Conservation (phyloP, 2,797 vertebrate genomes). For the Rhyacichthys aspro region DNA sequence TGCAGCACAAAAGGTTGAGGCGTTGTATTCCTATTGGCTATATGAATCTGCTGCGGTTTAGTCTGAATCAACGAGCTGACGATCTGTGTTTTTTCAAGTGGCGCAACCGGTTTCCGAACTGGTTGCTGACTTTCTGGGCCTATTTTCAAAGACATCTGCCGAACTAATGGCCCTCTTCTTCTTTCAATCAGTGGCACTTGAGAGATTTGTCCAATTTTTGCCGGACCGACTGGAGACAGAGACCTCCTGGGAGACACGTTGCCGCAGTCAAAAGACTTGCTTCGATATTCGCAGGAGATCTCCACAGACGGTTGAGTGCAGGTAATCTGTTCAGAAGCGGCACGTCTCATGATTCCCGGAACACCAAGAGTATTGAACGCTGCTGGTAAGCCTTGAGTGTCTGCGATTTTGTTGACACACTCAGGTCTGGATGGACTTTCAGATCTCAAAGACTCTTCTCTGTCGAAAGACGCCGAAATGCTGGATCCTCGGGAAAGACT, state of each 20-base stretch:
- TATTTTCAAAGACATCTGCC: conserved; percentile 97
- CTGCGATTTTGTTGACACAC: conserved; percentile 77
- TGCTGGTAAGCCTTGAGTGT: conserved; percentile 84
- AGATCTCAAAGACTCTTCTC: conserved; percentile 87
- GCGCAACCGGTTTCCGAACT: conserved; percentile 70
- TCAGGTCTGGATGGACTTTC: conserved; percentile 87
- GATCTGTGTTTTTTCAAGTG: conserved; percentile 78
- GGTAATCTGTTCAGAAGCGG: conserved; percentile 92
- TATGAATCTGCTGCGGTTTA: conserved; percentile 74
- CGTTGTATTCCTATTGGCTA: conserved; percentile 60
- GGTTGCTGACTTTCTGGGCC: conserved; percentile 85
- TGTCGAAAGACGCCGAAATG: conserved; percentile 93
- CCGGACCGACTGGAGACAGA: conserved; percentile 74
- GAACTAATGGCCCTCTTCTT: conserved; percentile 91
- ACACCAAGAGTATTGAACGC: conserved; percentile 86
- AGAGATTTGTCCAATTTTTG: conserved; percentile 68
- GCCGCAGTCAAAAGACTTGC: conserved; percentile 96
- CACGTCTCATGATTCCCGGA: conserved; percentile 92
- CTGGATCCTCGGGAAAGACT: conserved; percentile 94
- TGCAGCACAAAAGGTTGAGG: conserved; percentile 76
- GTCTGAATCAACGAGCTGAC: conserved; percentile 74
- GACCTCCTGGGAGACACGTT: conserved; percentile 83
- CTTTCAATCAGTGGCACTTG: conserved; percentile 92
- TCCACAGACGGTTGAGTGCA: conserved; percentile 90
- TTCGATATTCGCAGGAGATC: conserved; percentile 88